Conservation (phyloP, 64 coral and sea anemone genomes). For the Acropora yongei region DNA sequence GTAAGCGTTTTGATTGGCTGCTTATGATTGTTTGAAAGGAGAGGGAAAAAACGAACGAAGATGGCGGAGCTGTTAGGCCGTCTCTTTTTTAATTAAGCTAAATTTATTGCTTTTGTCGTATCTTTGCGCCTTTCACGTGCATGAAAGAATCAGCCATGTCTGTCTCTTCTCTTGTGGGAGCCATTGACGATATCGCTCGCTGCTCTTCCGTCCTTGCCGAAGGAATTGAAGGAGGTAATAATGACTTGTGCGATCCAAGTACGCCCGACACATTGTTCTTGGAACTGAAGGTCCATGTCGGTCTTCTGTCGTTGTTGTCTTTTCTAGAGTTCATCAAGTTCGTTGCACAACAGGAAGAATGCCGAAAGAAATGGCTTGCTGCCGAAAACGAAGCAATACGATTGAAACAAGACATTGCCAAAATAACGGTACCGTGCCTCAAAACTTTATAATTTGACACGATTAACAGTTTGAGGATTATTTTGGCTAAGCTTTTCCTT, state of each 20-base stretch:
- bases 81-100: background rate
- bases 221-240: slow-evolving; percentile 95
- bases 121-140: background rate
- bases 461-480: background rate
- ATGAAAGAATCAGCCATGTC: slow-evolving; percentile 68
- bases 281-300: background rate
- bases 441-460: background rate
- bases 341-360: slow-evolving; percentile 90
- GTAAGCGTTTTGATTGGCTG: slow-evolving; percentile 75
- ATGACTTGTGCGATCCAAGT: background rate
- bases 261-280: background rate
- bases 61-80: slow-evolving; percentile 56
- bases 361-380: slow-evolving; percentile 89
- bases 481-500: background rate
- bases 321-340: slow-evolving; percentile 89
- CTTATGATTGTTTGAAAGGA: slow-evolving; percentile 78
- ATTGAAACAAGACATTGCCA: slow-evolving; percentile 82
- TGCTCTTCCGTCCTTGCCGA: slow-evolving; percentile 83
- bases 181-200: slow-evolving; percentile 91
- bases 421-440: slow-evolving; percentile 55
- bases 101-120: background rate
- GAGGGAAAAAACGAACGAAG: slow-evolving; percentile 98
- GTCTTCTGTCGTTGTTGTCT: background rate
- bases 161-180: slow-evolving; percentile 79
- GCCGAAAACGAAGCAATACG: slow-evolving; percentile 67